phyloP scores from a whole-genome alignment of 2,888 invertebrate genomes.

The Scaptodrosophila latifasciaeformis region DNA sequence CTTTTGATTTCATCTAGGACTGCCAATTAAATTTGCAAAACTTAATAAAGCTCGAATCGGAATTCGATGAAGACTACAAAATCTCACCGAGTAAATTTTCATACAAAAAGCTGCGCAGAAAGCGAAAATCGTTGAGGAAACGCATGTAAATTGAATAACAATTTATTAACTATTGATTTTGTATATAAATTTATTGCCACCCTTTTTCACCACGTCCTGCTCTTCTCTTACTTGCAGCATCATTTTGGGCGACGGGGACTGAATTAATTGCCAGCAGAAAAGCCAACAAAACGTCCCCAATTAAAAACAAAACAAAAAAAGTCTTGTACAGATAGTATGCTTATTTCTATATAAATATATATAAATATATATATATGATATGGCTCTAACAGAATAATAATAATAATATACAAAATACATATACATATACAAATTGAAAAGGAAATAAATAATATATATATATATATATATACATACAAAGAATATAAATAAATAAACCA shows the following conservation, averaged over 20 bases:
- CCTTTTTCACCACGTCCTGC: no score
- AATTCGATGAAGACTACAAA: slow-evolving; percentile 75
- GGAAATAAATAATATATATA: no score
- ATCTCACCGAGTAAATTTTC: slow-evolving; percentile 74
- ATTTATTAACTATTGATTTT: background rate
- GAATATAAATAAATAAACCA: background rate
- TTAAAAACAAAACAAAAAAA: slow-evolving; percentile 22
- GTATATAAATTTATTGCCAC: background rate
- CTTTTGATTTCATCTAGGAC: slow-evolving; percentile 56
- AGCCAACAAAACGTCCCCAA: slow-evolving; percentile 33
- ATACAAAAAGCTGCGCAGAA: slow-evolving; percentile 74
- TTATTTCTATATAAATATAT: slow-evolving; percentile 60
- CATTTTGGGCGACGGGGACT: slow-evolving; percentile 26
- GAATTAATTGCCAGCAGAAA: slow-evolving; percentile 9
- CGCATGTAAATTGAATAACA: slow-evolving; percentile 62
- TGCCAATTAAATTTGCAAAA: slow-evolving; percentile 75
- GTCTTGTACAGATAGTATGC: slow-evolving; percentile 62
- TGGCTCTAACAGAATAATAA: slow-evolving; percentile 38
- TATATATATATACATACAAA: slow-evolving; percentile 20
- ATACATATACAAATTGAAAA: slow-evolving; percentile 2
- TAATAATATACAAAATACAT: slow-evolving; percentile 30
- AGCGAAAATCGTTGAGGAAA: slow-evolving; percentile 69
- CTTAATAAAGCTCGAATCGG: slow-evolving; percentile 74
- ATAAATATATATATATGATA: slow-evolving; percentile 43
- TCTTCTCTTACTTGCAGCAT: slow-evolving; percentile 15